Base-by-base conservation (phyloP, 2,888 invertebrate species). In the Ditylenchus weischeri region DNA sequence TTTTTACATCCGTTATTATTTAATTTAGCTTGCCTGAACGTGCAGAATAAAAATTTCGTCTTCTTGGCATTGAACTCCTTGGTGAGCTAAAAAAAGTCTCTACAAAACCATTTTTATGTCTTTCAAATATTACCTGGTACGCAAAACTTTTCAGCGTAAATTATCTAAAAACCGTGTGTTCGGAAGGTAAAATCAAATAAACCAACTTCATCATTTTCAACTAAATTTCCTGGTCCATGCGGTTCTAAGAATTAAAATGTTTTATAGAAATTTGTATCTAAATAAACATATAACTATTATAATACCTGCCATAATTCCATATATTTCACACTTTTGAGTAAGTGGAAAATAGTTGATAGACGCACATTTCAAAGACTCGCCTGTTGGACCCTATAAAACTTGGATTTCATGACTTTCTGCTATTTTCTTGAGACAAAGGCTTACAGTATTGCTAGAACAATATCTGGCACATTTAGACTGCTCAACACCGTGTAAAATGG, bases 111-210 rank as follows among this genome's bases (percentile, higher is more conserved):
- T 29, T 10, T 23, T 8, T 6, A 54, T 7, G n/a, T 7, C 10
- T 21, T 54, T 54, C 11, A 10, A 21, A 19, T 23, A 60, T 60
- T 64, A 79, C 79, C 71, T 63, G 80, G 79, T 48, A 80, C 64
- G 63, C 80, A 80, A 71, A 80, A 80, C 65, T 80, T 80, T 62
- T 80, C 80, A 15, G 78, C 75, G 67, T 80, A 80, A 61, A 78
- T 79, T 2, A 75, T 75, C 43, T 43, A 15, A 43, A 43, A 15
- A 43, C 11, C 11, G 2, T 43, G 15, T 43, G 11, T 43, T 43
- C 8, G 8, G 15, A 43, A 43, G 43, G 43, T 43, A 2, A 8
- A 43, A 43, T 15, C 43, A 15, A 43, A 8, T 43, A 15, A 43
- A 43, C 43, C 8, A 43, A 43, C 43, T 59, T 77, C 70, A 15